Conservation (phyloP, 2,888 invertebrate genomes). For the Tillus elongatus region DNA sequence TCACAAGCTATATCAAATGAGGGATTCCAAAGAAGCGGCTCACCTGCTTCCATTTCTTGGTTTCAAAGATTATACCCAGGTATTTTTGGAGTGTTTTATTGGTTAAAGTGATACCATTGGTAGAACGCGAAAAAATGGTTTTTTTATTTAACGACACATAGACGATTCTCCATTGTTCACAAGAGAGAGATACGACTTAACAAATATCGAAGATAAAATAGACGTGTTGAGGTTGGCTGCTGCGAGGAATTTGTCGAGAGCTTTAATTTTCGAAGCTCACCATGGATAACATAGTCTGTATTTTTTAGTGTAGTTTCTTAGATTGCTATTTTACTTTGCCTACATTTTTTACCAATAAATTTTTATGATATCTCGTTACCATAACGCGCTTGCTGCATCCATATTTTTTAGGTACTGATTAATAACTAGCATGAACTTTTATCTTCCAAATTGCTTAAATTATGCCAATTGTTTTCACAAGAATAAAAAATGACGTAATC, state of each 20-base stretch:
- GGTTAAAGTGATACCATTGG: constrained; percentile 69
- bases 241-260: constrained; percentile 69
- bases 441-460: too few species aligned
- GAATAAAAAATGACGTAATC: too few species aligned
- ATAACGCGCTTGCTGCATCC: too few species aligned
- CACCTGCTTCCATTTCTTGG: constrained; percentile 73
- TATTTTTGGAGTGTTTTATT: constrained; percentile 85
- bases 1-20: constrained; percentile 66
- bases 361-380: too few species aligned
- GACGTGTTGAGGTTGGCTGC: constrained; percentile 60
- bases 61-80: constrained; percentile 80
- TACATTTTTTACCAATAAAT: too few species aligned
- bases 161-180: constrained; percentile 69
- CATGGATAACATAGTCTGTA: too few species aligned
- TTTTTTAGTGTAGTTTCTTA: too few species aligned
- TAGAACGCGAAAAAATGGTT: constrained; percentile 69
- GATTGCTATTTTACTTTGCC: too few species aligned
- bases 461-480: too few species aligned
- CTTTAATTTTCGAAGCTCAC: constrained; percentile 57
- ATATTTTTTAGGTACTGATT: too few species aligned
- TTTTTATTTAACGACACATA: constrained; percentile 71
- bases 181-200: constrained; percentile 47
- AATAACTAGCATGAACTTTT: too few species aligned
- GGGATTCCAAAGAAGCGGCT: constrained; percentile 68
- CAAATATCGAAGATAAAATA: constrained; percentile 49